Base-by-base conservation (phyloP, 2,888 invertebrate species). In the Drosophila quinaria region DNA sequence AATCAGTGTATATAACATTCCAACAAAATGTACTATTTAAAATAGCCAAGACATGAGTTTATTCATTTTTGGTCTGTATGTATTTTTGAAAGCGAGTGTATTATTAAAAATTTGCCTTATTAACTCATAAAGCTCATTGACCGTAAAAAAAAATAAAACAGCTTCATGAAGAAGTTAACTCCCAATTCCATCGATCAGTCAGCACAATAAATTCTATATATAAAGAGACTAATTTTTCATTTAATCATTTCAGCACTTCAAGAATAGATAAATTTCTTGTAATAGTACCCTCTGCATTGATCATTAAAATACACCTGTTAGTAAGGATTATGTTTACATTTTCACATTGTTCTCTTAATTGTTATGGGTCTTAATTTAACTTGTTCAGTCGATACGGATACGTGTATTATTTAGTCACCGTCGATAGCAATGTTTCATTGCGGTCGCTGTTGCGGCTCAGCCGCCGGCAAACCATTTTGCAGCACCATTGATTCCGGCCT, bases 381-480 rank as follows among this genome's bases (percentile, higher is more conserved):
- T 19, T 49, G 19, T 68, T 82, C 82, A 88, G 82, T 82, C 82
- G 70, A 56, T 80, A 50, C 54, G 41, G 50, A 60, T 60, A 44
- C 31, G 49, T 51, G 17, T 44, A 25, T 33, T 44, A 25, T 33
- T 54, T 54, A 69, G 62, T 63, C 54, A 62, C 52, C 56, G 50
- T 42, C 22, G 8, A 15, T 52, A 25, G 49, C 44, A 25, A 47
- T 47, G 29, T 42, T 68, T 74, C 35, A 61, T 42, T 70, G 73
- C 10, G 79, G 74, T 44, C 79, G 69, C 55, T 89, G 82, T 35
- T 88, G 86, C 44, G 86, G 90, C 67, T 87, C 86, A 8, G 89
- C 90, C 46, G 86, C 86, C 5, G 86, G 90, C 46, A 87, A 51
- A 41, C 90, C 86, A 49, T 87, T 87, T 46, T 58, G 73, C 10